Evolutionary conservation across 2,797 vertebrate species (phyloP), one percentile per base, ranked within the genome.

Genomic region (Neomorphus geoffroyi): DNA sequence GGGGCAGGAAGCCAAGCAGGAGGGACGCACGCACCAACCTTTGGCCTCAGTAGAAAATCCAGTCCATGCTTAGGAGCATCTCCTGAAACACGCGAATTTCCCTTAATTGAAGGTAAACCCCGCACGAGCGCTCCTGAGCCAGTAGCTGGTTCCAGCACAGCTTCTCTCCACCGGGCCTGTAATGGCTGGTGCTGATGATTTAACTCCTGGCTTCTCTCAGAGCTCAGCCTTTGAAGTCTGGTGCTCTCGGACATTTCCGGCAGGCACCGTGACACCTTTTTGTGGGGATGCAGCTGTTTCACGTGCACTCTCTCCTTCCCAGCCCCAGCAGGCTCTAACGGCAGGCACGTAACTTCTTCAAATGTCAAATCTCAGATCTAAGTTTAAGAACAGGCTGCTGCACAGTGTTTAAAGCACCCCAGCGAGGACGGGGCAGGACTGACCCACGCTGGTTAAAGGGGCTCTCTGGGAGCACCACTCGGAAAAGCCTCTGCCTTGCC

Each of bases 171-270:
- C n/a, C 6, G 1, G 14, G 24, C 67, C 60, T 71, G 32, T 39
- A 70, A 57, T 9, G 28, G 35, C 80, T 53, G 56, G 33, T 62
- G 77, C 61, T 45, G 50, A n/a, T 1, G 1, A 23, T 91, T 62
- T 48, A 75, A 65, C 69, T 48, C 19, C 58, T 27, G 80, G 88
- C 58, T 10, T 4, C 23, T 39, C 86, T 87, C 56, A 16, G 71
- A 57, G 64, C 50, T 24, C 57, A 88, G 73, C 67, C 53, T 93
- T 73, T 91, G 80, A 84, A 92, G 73, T 84, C 39, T 73, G 8
- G 28, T 3, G 28, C 60, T 43, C 58, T 15, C 51, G 5, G 50
- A 6, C 66, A 80, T 58, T 81, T 62, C 91, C 81, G 73, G 64
- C 33, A 78, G 50, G 79, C 79, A 30, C 4, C 6, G 39, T 5